Percentiles rank a stretch among this genome's conserved stretches.
These are phyloP conservation scores for Scytalopus superciliaris DNA, from an alignment of 2,113 vertebrate genomes.

Conservation along the genomic window DNA sequence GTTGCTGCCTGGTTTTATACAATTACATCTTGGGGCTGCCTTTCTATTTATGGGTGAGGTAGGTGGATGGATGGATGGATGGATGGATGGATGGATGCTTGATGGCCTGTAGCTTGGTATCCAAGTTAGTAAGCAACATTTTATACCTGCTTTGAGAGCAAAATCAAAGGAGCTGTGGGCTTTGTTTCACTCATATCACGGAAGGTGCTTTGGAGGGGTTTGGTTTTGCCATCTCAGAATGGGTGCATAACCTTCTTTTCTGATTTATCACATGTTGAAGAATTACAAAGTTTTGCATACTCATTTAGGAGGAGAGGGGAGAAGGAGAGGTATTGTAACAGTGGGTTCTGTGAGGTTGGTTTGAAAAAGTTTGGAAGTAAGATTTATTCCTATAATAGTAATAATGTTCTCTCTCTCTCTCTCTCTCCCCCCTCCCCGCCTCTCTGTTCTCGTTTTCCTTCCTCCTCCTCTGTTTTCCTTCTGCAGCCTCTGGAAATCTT, in stretches of 20 bases:
- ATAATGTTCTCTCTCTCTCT: background rate
- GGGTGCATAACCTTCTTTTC: background rate
- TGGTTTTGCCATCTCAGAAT: background rate
- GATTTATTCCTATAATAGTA: background rate
- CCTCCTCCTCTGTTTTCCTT: background rate
- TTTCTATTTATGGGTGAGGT: background rate
- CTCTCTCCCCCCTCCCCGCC: background rate
- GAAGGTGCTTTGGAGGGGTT: background rate
- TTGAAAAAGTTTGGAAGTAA: background rate
- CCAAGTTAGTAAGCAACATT: background rate
- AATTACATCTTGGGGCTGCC: background rate
- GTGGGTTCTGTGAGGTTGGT: background rate
- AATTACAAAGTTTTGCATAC: background rate
- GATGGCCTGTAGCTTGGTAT: background rate
- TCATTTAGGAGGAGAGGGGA: background rate
- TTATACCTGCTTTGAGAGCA: background rate
- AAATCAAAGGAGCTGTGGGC: background rate
- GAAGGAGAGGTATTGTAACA: background rate
- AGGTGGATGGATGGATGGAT: background rate
- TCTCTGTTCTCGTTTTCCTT: background rate
- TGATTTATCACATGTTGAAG: background rate
- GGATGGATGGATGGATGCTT: background rate
- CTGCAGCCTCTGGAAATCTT: constrained; percentile 76
- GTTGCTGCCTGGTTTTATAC: background rate
- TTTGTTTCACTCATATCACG: background rate